Conservation (phyloP, 2,797 vertebrate genomes). For the Peromyscus nudipes region DNA sequence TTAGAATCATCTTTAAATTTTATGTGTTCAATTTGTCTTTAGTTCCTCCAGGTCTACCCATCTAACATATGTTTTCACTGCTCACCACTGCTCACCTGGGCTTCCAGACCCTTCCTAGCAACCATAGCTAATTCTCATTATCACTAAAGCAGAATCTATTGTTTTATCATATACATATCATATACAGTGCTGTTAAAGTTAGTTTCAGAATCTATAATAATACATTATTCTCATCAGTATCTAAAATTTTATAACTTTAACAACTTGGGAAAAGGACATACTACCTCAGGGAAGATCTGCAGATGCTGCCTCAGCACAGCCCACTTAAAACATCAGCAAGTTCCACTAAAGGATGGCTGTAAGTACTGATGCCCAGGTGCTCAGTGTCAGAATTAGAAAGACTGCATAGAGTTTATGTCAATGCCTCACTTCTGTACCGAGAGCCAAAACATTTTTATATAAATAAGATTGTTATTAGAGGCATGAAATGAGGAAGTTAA, state of each 20-base stretch:
- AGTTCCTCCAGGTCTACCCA: not conserved
- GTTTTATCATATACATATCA: not conserved
- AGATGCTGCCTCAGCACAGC: not conserved
- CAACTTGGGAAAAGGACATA: not conserved
- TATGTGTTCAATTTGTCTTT: not conserved
- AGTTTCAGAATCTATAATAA: not conserved
- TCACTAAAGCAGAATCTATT: fast-evolving
- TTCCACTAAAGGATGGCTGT: not conserved
- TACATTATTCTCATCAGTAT: not conserved
- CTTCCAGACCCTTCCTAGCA: not conserved
- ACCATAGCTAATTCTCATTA: not conserved
- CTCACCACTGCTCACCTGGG: not conserved
- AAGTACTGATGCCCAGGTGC: not conserved
- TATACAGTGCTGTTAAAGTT: not conserved
- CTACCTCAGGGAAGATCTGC: not conserved
- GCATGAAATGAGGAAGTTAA: not conserved
- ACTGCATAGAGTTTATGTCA: not conserved
- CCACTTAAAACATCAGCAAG: not conserved
- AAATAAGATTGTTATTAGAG: not conserved
- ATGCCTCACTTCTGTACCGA: not conserved
- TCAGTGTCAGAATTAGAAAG: not conserved
- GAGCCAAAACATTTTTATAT: not conserved
- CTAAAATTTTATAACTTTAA: not conserved
- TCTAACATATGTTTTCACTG: not conserved
- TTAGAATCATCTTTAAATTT: not conserved